Evolutionary conservation across 2,888 invertebrate genomes (phyloP).

Genomic region (Eustalomyia histrio): DNA sequence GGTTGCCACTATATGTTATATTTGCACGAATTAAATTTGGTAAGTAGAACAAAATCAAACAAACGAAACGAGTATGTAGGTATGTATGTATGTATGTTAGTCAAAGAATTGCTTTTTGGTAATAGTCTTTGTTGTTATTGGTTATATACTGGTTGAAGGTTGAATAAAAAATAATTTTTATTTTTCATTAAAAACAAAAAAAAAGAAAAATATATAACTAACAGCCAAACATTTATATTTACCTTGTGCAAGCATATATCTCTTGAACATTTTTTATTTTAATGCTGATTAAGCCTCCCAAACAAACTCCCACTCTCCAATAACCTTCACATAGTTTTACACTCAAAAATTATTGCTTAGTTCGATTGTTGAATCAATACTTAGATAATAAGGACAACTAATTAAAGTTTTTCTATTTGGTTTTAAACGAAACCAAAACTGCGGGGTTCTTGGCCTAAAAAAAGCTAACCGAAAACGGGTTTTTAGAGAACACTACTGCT

Average conservation of each 20-base stretch:
- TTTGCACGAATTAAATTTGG: constrained; percentile 92
- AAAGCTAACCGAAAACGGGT: no score
- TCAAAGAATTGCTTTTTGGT: neutral
- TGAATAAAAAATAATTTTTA: constrained; percentile 19
- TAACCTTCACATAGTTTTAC: constrained; percentile 43
- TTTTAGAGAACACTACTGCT: no score
- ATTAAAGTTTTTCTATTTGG: no score
- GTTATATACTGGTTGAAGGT: constrained; percentile 49
- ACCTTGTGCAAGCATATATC: constrained; percentile 50
- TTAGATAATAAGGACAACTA: no score
- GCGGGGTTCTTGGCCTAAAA: no score
- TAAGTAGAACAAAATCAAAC: constrained; percentile 78
- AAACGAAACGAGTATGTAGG: neutral
- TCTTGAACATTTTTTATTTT: constrained; percentile 47
- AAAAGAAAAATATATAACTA: constrained; percentile 23
- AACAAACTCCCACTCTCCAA: constrained; percentile 50
- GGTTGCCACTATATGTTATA: constrained; percentile 94
- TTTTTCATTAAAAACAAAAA: neutral
- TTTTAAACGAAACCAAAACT: no score
- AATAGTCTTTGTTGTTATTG: constrained; percentile 17
- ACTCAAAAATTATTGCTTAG: constrained; percentile 34
- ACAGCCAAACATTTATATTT: constrained; percentile 40
- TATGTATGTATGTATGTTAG: neutral
- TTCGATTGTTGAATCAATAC: neutral
- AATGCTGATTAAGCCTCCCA: constrained; percentile 18